A percentile compares a stretch with the other conserved stretches of the same genome.
These are phyloP conservation scores for Heteromormyrus szaboi DNA, from an alignment of 2,797 vertebrate genomes.

Conservation along the genomic window DNA sequence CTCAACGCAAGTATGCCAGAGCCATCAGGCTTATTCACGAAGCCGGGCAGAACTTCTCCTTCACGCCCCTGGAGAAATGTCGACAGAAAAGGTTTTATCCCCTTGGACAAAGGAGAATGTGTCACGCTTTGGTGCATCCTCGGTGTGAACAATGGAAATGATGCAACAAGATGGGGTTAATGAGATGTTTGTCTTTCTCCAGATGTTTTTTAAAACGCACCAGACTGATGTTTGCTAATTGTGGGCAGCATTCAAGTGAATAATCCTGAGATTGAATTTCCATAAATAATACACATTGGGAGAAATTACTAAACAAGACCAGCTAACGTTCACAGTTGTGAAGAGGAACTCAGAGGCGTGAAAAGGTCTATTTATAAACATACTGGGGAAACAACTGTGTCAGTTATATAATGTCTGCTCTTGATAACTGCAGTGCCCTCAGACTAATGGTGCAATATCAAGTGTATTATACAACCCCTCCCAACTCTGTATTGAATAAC, in stretches of 20 bases:
- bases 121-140: background rate
- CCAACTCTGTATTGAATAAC: background rate
- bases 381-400: background rate
- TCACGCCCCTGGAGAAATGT: background rate
- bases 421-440: background rate
- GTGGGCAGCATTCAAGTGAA: background rate
- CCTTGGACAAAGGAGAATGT: background rate
- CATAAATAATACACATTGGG: background rate
- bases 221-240: background rate
- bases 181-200: background rate
- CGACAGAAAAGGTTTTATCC: background rate
- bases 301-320: background rate
- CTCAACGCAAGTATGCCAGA: background rate
- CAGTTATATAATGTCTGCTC: background rate
- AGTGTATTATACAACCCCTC: background rate
- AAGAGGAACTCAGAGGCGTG: background rate
- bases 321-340: background rate
- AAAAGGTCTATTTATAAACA: slow-evolving; percentile 2
- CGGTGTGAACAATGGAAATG: background rate
- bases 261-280: background rate
- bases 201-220: background rate
- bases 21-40: background rate
- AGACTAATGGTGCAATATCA: background rate
- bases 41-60: background rate
- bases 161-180: background rate